Conservation (phyloP, 2,113 vertebrate species). For the Clarias gariepinus region DNA sequence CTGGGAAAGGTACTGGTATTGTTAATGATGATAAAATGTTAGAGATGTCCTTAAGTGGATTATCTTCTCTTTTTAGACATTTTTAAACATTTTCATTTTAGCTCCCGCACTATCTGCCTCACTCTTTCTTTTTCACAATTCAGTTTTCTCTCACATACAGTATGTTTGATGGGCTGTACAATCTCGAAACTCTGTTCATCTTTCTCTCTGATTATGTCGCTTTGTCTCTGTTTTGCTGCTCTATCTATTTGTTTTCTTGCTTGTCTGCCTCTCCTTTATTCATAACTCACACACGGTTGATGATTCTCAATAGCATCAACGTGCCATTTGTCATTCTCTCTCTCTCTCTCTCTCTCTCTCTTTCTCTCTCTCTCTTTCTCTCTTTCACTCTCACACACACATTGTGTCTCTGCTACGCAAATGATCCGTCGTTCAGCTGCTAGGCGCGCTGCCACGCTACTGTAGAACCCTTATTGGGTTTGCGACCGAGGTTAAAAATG, state of each 20-base stretch:
- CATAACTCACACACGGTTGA: background rate
- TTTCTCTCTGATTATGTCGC: background rate
- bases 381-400: background rate
- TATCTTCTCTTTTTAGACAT: background rate
- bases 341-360: background rate
- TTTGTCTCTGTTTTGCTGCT: background rate
- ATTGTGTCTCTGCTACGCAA: conserved; percentile 10
- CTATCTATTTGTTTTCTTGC: background rate
- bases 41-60: background rate
- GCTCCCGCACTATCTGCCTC: background rate
- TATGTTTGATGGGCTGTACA: background rate
- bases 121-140: background rate
- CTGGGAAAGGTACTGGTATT: background rate
- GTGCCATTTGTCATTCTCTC: background rate
- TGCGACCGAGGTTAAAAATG: conserved; percentile 23
- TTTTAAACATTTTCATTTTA: background rate
- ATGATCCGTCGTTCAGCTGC: conserved; percentile 45
- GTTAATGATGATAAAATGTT: background rate
- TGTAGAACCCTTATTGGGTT: conserved; percentile 32
- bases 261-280: background rate
- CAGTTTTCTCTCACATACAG: background rate
- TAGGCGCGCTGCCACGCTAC: conserved; percentile 2
- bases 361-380: too few relatives aligned
- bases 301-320: background rate
- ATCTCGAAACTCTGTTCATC: background rate